These are phyloP conservation scores for Pseudococcus jackbeardsleyi DNA, from an alignment of 2,888 invertebrate species.

Conservation along the genomic window DNA sequence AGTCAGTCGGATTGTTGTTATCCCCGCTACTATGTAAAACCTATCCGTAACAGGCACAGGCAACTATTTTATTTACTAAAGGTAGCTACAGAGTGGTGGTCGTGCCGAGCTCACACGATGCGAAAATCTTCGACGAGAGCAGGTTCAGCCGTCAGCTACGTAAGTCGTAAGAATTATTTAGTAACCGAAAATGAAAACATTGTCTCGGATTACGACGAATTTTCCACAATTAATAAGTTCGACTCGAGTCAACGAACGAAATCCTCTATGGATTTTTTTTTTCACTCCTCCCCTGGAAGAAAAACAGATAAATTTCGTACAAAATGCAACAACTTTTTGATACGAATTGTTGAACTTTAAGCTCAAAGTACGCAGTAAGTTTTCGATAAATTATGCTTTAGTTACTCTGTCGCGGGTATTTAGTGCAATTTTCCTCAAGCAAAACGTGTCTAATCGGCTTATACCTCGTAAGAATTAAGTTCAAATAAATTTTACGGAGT, in stretches of 20 bases:
- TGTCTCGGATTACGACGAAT: not conserved
- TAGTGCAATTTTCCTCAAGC: too few species aligned
- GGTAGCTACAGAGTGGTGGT: constrained; percentile 48
- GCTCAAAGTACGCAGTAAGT: too few species aligned
- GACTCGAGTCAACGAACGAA: not conserved
- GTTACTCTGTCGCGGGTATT: too few species aligned
- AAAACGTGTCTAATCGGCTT: too few species aligned
- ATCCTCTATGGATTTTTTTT: too few species aligned
- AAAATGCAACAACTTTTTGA: too few species aligned
- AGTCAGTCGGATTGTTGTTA: constrained; percentile 63
- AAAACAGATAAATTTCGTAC: too few species aligned
- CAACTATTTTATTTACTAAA: constrained; percentile 62
- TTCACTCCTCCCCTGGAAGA: too few species aligned
- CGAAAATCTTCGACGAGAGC: constrained; percentile 3
- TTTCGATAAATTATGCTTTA: too few species aligned
- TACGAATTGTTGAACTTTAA: too few species aligned
- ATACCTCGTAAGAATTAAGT: too few species aligned
- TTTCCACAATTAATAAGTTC: not conserved
- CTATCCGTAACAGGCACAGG: constrained; percentile 65
- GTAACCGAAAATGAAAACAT: constrained; percentile 44
- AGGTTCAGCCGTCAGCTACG: not conserved
- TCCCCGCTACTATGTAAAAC: constrained; percentile 64
- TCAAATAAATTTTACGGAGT: too few species aligned
- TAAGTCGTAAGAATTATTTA: not conserved
- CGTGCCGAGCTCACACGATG: not conserved